These are phyloP conservation scores for Minunthozetes semirufus DNA, from an alignment of 2,888 invertebrate species.

Conservation along the genomic window DNA sequence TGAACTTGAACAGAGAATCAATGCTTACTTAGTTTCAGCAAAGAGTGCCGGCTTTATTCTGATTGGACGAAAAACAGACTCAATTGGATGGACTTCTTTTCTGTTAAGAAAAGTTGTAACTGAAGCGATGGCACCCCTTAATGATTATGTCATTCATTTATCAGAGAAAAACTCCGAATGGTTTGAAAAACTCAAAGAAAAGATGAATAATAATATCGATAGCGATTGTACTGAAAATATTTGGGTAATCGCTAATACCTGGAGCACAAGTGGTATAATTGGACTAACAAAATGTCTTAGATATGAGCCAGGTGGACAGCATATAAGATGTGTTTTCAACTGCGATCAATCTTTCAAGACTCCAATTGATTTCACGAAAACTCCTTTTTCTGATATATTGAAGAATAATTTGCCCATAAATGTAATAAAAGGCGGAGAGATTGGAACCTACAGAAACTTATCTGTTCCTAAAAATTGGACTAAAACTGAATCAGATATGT, in stretches of 20 bases:
- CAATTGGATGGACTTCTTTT: slow-evolving; percentile 53
- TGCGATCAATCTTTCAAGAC: slow-evolving; percentile 44
- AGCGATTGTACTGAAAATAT: slow-evolving; percentile 50
- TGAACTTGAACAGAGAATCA: neutral
- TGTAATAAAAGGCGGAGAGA: slow-evolving; percentile 40
- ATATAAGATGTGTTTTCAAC: slow-evolving; percentile 56
- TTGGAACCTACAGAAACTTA: slow-evolving; percentile 42
- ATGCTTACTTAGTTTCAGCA: neutral
- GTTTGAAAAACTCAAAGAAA: slow-evolving; percentile 67
- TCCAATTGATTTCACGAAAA: slow-evolving; percentile 53
- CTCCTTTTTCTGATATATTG: slow-evolving; percentile 44
- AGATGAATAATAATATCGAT: no score
- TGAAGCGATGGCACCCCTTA: neutral
- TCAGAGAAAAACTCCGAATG: slow-evolving; percentile 51
- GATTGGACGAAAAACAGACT: slow-evolving; percentile 55
- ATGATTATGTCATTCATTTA: slow-evolving; percentile 37
- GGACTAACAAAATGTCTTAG: slow-evolving; percentile 85
- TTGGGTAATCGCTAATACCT: slow-evolving; percentile 50
- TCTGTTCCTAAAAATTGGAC: neutral
- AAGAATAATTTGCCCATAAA: slow-evolving; percentile 29
- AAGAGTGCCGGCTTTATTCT: neutral
- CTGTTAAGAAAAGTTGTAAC: slow-evolving; percentile 56
- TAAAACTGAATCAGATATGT: slow-evolving; percentile 55
- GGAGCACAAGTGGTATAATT: slow-evolving; percentile 68
- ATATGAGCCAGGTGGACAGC: slow-evolving; percentile 73